Evolutionary conservation across 92 coral and sea anemone genomes (phyloP), one percentile per base, ranked within the genome.

Genomic region (Plumapathes pennacea): DNA sequence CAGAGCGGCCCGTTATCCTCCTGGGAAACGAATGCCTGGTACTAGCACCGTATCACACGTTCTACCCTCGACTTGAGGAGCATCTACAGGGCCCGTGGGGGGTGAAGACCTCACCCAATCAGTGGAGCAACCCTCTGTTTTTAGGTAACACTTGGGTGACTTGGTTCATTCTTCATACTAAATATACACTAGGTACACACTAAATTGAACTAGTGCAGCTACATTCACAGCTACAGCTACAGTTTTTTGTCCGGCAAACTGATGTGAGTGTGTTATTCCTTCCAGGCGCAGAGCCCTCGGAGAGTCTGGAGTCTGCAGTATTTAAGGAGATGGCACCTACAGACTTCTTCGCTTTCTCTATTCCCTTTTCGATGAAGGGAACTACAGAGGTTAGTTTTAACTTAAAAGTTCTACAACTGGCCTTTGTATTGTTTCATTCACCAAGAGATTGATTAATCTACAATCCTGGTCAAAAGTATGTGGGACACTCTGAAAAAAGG

Each of bases 281-380:
- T 42, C 12, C 26, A 66, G 73, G 31, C 0, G 34, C 73, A 11
- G 72, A 65, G 10, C 46, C 50, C 30, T 40, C 50, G 14, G 63
- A 40, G 7, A 62, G 60, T 0, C n/a, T 46, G n/a, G n/a, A n/a
- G 3, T 30, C 78, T 4, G 14, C 70, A 22, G 64, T 88, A 5
- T 88, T 67, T 33, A 80, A 84, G 15, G 98, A 92, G 62, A 43
- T 92, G 53, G 84, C 85, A 20, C 82, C 95, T 6, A 44, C 69
- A 20, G 82, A 78, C 3, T 92, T 92, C 79, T 92, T 81, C 56
- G 88, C 98, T 10, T 92, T 92, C 52, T 83, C 87, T 18, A 84
- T 92, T 49, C 98, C 98, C 25, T 92, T 92, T 60, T 68, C 65
- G 40, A 80, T 92, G 98, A 92, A 88, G 46, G 98, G 98, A 13